A percentile compares a stretch with the other conserved stretches of the same genome.
These are phyloP conservation scores for Chamaea fasciata DNA, from an alignment of 2,113 vertebrate species.

Conservation along the genomic window DNA sequence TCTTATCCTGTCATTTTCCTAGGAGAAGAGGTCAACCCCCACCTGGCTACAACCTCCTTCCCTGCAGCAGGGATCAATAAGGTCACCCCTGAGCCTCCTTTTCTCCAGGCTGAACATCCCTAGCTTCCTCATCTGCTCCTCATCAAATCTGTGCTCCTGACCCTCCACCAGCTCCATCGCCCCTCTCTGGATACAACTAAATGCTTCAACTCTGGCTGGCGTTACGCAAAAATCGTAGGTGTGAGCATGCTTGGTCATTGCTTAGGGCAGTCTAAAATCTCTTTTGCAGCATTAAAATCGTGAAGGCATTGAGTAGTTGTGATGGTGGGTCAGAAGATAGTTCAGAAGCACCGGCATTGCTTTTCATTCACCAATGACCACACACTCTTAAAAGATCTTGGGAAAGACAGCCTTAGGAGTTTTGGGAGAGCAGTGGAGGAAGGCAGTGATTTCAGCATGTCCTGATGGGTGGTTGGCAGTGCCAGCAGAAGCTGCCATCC, in stretches of 20 bases:
- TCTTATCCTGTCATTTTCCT: neutral
- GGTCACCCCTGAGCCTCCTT: neutral
- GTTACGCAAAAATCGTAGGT: neutral
- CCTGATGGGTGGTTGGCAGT: neutral
- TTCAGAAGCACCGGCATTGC: fast-evolving
- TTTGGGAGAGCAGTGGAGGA: neutral
- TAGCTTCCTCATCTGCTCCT: neutral
- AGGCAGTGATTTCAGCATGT: neutral
- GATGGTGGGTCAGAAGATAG: neutral
- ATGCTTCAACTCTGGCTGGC: fast-evolving
- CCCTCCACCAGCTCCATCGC: neutral
- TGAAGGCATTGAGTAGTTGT: fast-evolving
- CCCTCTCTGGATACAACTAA: neutral
- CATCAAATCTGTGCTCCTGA: neutral
- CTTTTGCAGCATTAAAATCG: neutral
- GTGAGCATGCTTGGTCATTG: neutral
- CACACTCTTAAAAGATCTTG: fast-evolving
- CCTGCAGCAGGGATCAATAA: neutral
- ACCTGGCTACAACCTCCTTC: neutral
- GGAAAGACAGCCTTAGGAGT: neutral
- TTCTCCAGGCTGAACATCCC: neutral
- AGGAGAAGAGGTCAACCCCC: neutral
- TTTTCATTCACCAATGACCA: neutral
- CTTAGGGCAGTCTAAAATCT: neutral
- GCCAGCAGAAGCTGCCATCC: neutral